Base-by-base conservation (phyloP, 2,797 vertebrate species). In the Martes flavigula region DNA sequence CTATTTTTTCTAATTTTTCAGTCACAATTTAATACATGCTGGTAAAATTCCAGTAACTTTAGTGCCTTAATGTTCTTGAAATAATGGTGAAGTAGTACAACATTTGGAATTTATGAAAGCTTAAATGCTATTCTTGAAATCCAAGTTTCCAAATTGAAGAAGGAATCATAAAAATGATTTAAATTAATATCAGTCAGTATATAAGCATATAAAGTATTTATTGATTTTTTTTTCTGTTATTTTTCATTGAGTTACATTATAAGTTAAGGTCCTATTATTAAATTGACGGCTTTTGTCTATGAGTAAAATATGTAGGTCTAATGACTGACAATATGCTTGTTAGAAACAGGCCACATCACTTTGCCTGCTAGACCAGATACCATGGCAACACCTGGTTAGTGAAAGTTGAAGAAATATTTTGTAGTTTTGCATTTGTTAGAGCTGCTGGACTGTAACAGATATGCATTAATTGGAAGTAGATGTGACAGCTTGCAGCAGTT, bases 401-500 rank as follows among this genome's bases (percentile, higher is more conserved):
- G 98, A 97, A 98, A 99, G 98, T 98, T 99, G 98, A 98, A 98
- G 98, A 97, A 98, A 98, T 98, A 97, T 97, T 97, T 98, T 97
- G 95, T 98, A 98, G 98, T 98, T 98, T 98, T 98, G 97, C 98
- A 98, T 98, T 98, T 98, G 98, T 98, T 98, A 98, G 98, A 99
- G 96, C 98, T 97, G 98, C 97, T 99, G 99, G 99, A 98, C 98
- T 99, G 99, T 99, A 99, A 99, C 98, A 99, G 99, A 99, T 99
- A 99, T 99, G 98, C 99, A 98, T 99, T 99, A 99, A 99, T 99
- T 99, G 99, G 98, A 99, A 99, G 98, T 98, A 98, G 99, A 99
- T 99, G 98, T 99, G 99, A 99, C 99, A 99, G 99, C 98, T 99
- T 97, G 95, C 91, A 98, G 97, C 97, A 98, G 96, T 98, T 98